These are phyloP conservation scores for Eristalis pertinax DNA, from an alignment of 2,888 invertebrate genomes.

Conservation along the genomic window DNA sequence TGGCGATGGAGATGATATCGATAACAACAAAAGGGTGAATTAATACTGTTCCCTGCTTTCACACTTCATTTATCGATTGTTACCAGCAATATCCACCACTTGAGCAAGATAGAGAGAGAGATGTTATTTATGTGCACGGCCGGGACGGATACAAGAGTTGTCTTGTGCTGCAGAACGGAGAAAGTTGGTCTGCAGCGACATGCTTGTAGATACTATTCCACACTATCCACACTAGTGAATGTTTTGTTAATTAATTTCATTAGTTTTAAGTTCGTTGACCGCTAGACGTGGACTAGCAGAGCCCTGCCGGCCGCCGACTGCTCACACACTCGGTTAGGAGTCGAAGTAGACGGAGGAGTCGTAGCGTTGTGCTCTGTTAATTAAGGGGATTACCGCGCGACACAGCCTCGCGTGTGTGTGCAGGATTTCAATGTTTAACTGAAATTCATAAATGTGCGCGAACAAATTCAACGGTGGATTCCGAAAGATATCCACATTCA, in stretches of 20 bases:
- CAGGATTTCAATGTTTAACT: slow-evolving; percentile 1
- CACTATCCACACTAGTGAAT: slow-evolving; percentile 2
- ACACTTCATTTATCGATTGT: slow-evolving; percentile 49
- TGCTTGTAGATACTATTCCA: not conserved
- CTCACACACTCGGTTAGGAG: not conserved
- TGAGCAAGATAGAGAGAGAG: too few relatives aligned
- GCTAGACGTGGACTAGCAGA: not conserved
- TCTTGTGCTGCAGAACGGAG: slow-evolving; percentile 11
- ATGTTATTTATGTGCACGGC: not conserved
- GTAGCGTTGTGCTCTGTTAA: not conserved
- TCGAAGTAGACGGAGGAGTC: not conserved
- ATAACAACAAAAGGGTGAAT: slow-evolving; percentile 47
- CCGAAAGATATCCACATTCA: slow-evolving; percentile 24
- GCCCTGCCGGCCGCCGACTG: not conserved
- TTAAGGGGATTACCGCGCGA: slow-evolving; percentile 14
- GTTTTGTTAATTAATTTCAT: slow-evolving; percentile 29
- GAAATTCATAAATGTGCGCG: slow-evolving; percentile 20
- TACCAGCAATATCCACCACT: not conserved
- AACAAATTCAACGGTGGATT: not conserved
- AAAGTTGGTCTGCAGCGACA: slow-evolving; percentile 27
- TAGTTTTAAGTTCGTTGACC: slow-evolving; percentile 33
- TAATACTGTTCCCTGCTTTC: slow-evolving; percentile 43
- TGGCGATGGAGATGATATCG: slow-evolving; percentile 10
- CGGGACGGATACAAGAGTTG: not conserved
- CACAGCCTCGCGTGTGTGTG: not conserved